Evolutionary conservation across 2,888 invertebrate species (phyloP).

Genomic region (Notodonta ziczac): DNA sequence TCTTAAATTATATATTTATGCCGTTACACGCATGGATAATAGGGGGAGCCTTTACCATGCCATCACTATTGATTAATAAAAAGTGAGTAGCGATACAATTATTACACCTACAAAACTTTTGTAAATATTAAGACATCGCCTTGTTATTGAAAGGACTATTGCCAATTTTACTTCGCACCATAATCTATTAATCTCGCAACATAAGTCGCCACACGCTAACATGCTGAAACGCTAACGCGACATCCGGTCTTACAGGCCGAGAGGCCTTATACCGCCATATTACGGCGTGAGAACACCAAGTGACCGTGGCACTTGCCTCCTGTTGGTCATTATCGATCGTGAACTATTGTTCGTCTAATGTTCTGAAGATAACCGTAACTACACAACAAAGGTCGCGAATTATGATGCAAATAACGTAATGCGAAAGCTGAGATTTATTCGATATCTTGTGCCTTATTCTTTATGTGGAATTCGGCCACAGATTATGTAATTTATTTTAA

Average conservation of each 20-base stretch:
- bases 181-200: background rate
- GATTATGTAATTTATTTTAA: too few species aligned
- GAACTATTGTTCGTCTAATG: slow-evolving; percentile 46
- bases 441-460: background rate
- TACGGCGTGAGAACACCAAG: slow-evolving; percentile 54
- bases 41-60: too few species aligned
- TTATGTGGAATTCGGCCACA: background rate
- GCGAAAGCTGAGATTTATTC: background rate
- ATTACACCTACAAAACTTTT: too few species aligned
- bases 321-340: slow-evolving; percentile 49
- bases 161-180: too few species aligned
- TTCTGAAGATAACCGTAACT: slow-evolving; percentile 8
- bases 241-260: slow-evolving; percentile 16
- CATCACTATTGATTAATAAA: too few species aligned
- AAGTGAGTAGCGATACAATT: too few species aligned
- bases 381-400: slow-evolving; percentile 12
- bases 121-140: too few species aligned
- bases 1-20: too few species aligned
- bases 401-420: slow-evolving; percentile 7
- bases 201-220: slow-evolving; percentile 20
- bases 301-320: slow-evolving; percentile 59
- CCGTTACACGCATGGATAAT: too few species aligned
- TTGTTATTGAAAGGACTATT: too few species aligned
- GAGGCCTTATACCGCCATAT: slow-evolving; percentile 19
- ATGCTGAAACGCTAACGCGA: slow-evolving; percentile 20